phyloP scores from a whole-genome alignment of 2,113 vertebrate species.

The Tylochromis polylepis region DNA sequence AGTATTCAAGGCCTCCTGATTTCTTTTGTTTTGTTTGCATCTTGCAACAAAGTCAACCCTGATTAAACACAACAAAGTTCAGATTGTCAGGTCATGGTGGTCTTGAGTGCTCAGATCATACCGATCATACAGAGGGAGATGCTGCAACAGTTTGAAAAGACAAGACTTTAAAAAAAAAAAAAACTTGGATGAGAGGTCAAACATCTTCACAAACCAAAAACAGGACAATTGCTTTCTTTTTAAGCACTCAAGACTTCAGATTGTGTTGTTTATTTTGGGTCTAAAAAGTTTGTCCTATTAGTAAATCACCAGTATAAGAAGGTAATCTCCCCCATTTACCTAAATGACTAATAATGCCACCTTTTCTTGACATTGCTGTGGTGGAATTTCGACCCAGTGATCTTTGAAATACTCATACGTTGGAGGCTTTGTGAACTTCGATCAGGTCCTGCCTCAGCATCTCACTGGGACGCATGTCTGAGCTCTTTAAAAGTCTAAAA shows the following conservation, averaged over 20 bases:
- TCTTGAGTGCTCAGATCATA: neutral
- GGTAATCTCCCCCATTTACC: rapidly evolving
- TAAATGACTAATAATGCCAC: neutral
- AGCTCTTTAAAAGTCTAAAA: neutral
- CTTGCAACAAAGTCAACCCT: no score
- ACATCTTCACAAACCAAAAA: neutral
- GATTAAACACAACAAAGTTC: neutral
- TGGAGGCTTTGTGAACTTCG: neutral
- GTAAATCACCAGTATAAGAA: neutral
- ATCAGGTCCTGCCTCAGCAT: neutral
- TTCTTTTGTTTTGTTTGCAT: neutral
- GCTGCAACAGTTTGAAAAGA: neutral
- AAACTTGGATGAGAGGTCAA: neutral
- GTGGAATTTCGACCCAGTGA: neutral
- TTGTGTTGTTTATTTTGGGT: neutral
- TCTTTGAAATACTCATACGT: neutral
- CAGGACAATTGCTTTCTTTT: neutral
- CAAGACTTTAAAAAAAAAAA: no score
- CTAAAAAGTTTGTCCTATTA: neutral
- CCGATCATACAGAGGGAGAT: neutral
- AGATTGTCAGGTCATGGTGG: neutral
- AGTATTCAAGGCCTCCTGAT: neutral
- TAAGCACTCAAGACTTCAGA: neutral
- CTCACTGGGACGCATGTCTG: neutral
- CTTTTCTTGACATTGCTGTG: neutral